Evolutionary conservation across 2,113 vertebrate genomes (phyloP).

Genomic region (Pristiophorus japonicus): DNA sequence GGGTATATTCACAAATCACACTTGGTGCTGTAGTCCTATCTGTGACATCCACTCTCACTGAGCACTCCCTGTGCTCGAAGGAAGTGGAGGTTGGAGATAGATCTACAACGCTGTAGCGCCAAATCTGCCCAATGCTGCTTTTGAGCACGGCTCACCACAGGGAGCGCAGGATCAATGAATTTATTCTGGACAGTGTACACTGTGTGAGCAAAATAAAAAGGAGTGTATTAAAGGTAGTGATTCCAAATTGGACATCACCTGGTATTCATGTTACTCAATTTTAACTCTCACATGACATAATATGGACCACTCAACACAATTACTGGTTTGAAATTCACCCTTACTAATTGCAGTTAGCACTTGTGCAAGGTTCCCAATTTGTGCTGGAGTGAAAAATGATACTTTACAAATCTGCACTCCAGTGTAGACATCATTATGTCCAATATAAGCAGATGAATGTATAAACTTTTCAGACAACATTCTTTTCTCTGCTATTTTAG

Average conservation of each 20-base stretch:
- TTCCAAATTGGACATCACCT: not conserved
- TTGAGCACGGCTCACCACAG: not conserved
- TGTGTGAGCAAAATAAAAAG: not conserved
- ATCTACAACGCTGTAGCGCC: not conserved
- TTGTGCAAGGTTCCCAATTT: not conserved
- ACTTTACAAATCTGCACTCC: not conserved
- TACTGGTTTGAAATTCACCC: not conserved
- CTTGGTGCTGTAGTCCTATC: not conserved
- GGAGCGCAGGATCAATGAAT: not conserved
- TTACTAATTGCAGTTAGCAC: not conserved
- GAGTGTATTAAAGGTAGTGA: not conserved
- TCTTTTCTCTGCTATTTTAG: not conserved
- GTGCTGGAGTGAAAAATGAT: not conserved
- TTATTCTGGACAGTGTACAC: not conserved
- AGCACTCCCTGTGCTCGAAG: not conserved
- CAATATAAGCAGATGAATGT: not conserved
- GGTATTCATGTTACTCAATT: not conserved
- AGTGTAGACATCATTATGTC: not conserved
- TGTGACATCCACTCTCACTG: not conserved
- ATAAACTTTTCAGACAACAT: not conserved
- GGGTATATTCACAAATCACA: not conserved
- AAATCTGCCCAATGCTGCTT: not conserved
- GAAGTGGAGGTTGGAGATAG: not conserved
- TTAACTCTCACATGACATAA: not conserved
- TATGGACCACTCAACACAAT: not conserved